phyloP scores from a whole-genome alignment of 2,113 vertebrate species.

The Nicator chloris region DNA sequence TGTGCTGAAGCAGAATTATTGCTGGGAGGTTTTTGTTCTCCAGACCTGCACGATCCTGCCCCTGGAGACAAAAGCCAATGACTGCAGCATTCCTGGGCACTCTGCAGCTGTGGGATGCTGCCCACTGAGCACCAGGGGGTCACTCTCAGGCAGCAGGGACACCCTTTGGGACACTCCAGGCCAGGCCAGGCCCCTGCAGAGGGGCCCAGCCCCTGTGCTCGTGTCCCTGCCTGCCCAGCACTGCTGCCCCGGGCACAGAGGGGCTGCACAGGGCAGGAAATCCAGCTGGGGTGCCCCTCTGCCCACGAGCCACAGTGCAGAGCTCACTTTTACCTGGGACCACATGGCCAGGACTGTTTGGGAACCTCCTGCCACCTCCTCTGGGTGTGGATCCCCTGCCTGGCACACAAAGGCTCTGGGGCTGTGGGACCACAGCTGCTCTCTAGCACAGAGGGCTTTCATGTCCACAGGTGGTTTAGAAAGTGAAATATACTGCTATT shows the following conservation, averaged over 20 bases:
- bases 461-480: neutral
- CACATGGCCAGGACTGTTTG: rapidly evolving
- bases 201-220: rapidly evolving
- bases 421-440: neutral
- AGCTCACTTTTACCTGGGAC: rapidly evolving
- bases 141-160: neutral
- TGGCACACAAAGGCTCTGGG: rapidly evolving
- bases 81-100: neutral
- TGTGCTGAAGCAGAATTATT: neutral
- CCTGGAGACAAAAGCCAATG: neutral
- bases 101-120: neutral
- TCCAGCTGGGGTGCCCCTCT: too few relatives aligned
- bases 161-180: too few relatives aligned
- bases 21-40: neutral
- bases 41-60: neutral
- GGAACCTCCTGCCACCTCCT: neutral
- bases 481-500: neutral
- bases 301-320: rapidly evolving
- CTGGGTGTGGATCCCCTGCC: rapidly evolving
- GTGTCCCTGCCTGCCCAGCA: neutral
- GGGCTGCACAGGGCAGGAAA: too few relatives aligned
- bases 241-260: too few relatives aligned
- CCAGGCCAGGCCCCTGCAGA: rapidly evolving
- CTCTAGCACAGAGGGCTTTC: neutral
- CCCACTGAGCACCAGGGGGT: neutral